Base-by-base conservation (phyloP, 2,797 vertebrate genomes). In the Cirrhinus molitorella region DNA sequence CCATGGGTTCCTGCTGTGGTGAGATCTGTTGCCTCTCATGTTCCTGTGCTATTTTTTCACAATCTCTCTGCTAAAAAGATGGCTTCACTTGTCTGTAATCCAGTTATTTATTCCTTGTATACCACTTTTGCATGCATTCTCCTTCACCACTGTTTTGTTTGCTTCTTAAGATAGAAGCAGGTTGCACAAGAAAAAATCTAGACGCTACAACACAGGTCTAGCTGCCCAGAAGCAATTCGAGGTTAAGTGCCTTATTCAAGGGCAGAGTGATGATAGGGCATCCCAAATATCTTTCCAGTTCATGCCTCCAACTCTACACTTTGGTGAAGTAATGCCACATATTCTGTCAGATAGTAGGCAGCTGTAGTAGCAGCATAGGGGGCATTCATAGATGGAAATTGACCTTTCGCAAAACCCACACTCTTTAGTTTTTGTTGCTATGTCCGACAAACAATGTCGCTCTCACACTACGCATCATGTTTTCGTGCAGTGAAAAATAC, bases 21-120 rank as follows among this genome's bases (percentile, higher is more conserved):
- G 87, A 79, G 87, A 87, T 87, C 77, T 84, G 83, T 83, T 88
- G 81, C 81, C 74, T 88, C 70, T 65, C 79, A 79, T 79, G 73
- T 72, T 78, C 65, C 78, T 78, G 79, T 85, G 70, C 81, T 82
- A 84, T 85, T 84, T 70, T 63, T 66, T 70, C 70, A 45, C 84
- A 79, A 51, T 66, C 80, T 85, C 73, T 79, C 65, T 47, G 25
- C 63, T 67, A 59, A 75, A 87, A 79, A 83, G 63, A 45, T 71
- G 49, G 78, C 65, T 82, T 79, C 37, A 47, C 63, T 76, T 57
- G 72, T 67, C 79, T 85, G 23, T 71, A 83, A 77, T 80, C 75
- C 66, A 47, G 63, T 81, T 70, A 68, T 70, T 73, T 61, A 47
- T 57, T 23, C 10, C 71, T 37, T 55, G 43, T 81, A 43, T 78